These are phyloP conservation scores for Hycleus cichorii DNA, from an alignment of 1,140 invertebrate species.

Conservation along the genomic window DNA sequence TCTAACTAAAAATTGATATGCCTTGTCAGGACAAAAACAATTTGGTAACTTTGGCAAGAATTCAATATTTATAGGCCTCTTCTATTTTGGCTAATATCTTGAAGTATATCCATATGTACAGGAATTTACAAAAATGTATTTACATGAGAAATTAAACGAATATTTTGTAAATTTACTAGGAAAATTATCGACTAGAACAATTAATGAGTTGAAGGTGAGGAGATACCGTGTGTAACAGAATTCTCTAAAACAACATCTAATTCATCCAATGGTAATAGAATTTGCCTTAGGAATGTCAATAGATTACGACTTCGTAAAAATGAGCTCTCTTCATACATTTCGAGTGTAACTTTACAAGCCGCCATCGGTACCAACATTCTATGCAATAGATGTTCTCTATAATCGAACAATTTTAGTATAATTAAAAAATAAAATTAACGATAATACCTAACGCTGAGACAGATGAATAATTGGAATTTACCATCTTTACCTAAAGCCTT, in stretches of 20 bases:
- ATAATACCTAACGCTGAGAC: constrained; percentile 73
- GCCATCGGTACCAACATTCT: constrained; percentile 83
- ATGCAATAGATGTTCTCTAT: constrained; percentile 87
- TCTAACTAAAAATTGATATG: too few relatives aligned
- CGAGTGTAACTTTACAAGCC: constrained; percentile 70
- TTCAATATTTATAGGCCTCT: not conserved
- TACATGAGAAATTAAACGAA: not conserved
- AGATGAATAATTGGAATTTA: constrained; percentile 95
- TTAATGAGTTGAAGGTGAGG: constrained; percentile 40
- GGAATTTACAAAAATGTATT: constrained; percentile 6
- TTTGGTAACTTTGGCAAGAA: constrained; percentile 7
- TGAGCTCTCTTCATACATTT: constrained; percentile 95
- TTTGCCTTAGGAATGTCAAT: constrained; percentile 83
- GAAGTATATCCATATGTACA: constrained; percentile 3
- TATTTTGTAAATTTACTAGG: not conserved
- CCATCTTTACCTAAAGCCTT: constrained; percentile 93
- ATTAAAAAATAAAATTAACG: not conserved
- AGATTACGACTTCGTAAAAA: constrained; percentile 82
- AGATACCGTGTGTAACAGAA: constrained; percentile 89
- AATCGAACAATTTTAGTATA: constrained; percentile 24
- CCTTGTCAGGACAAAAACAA: too few relatives aligned
- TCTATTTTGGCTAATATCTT: constrained; percentile 3
- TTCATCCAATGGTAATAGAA: constrained; percentile 85
- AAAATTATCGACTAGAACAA: constrained; percentile 4
- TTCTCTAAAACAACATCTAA: constrained; percentile 90